Evolutionary conservation across 2,888 invertebrate genomes (phyloP), one percentile per base, ranked within the genome.

Genomic region (Polydrusus cervinus): DNA sequence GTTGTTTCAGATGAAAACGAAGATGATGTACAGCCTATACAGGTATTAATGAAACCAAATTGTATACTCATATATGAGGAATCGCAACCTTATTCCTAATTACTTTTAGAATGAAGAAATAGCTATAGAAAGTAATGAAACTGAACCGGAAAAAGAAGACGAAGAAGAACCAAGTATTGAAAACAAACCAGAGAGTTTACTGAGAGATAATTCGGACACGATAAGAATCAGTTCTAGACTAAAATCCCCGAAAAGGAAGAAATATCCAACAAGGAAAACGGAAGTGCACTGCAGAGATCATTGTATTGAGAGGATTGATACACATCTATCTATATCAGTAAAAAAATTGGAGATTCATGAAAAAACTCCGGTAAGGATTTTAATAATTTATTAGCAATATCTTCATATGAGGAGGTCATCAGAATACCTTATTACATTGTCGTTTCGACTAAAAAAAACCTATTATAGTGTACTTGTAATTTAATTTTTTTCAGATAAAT

Each of bases 291-390:
- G 87, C 73, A 85, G 82, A 78, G 81, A 83, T 65, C 87, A 87
- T 67, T 87, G 87, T 75, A 84, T 87, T 25, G 87, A 87, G 71
- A 83, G 81, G 71, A 72, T 86, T 9, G 86, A 86, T 60, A 81
- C 82, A 40, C 81, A 84, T 55, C 75, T 86, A 55, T 84, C 85
- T 6, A 82, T 85, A 76, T 83, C 81, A 16, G 82, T 85, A 60
- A 84, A 81, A 69, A 84, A 83, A 79, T 78, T 86, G 7, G 81
- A 83, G 71, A 82, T 86, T 38, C 81, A 81, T 34, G 85, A 86
- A 72, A 86, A 84, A 78, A 81, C 82, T 0, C 69, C 80, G 5
- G 68, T 76, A 69, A 65, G 66, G n/a, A n/a, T 43, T 49, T 14
- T 53, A 34, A 20, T 7, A 49, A 49, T n/a, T 9, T 16, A 16